These are phyloP conservation scores for Chondrosia reniformis DNA, from an alignment of 37 sponge, comb jelly and placozoan species.

Conservation along the genomic window DNA sequence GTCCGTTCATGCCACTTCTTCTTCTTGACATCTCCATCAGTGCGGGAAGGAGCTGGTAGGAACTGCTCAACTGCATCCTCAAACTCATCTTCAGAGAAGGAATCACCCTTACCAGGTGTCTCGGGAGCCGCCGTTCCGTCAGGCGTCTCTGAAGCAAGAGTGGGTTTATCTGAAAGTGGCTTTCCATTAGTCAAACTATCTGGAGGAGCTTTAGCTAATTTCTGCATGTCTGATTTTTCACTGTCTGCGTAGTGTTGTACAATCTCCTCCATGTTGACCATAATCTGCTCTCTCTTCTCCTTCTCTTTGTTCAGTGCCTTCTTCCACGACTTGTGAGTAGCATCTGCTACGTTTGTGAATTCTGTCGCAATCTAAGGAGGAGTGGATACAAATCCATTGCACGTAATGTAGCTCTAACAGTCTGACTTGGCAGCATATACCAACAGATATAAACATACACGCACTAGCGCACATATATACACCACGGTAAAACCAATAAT, in stretches of 20 bases:
- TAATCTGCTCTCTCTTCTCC: slow-evolving; percentile 62
- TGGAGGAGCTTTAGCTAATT: background rate
- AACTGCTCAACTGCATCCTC: slow-evolving; percentile 14
- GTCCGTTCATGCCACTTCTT: slow-evolving; percentile 29
- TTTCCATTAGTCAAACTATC: background rate
- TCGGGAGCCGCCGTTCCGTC: background rate
- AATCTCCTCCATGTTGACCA: slow-evolving; percentile 87
- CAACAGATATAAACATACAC: background rate
- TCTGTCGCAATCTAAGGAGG: slow-evolving; percentile 62
- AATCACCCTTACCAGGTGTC: background rate
- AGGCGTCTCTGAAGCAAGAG: too few species aligned
- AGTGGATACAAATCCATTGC: background rate
- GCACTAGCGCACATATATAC: background rate
- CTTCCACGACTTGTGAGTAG: slow-evolving; percentile 67
- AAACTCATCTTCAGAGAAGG: slow-evolving; percentile 1
- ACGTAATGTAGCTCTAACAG: too few species aligned
- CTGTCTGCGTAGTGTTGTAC: slow-evolving; percentile 8
- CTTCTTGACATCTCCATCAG: background rate
- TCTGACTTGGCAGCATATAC: too few species aligned
- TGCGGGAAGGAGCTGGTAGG: background rate
- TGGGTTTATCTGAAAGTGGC: background rate
- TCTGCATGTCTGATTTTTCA: background rate
- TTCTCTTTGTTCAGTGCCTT: slow-evolving; percentile 69
- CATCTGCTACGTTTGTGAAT: slow-evolving; percentile 53
- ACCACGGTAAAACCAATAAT: too few species aligned